Base-by-base conservation (phyloP, 2,888 invertebrate genomes). In the Meta bourneti region DNA sequence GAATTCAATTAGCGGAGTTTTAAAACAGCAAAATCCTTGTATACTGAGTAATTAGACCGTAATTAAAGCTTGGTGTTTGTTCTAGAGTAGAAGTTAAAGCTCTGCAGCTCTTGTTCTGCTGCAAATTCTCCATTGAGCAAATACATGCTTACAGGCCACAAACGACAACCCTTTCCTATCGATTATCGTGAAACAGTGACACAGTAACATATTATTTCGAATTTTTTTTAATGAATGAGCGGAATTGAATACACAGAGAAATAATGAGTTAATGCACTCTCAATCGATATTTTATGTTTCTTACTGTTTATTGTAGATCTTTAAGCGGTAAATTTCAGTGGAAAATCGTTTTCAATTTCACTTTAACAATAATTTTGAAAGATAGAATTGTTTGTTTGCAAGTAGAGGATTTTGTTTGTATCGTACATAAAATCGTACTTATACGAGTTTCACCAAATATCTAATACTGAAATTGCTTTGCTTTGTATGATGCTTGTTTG, bases 121-220 rank as follows among this genome's bases (percentile, higher is more conserved):
- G 13, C 61, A 16, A 61, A 61, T 61, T 61, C 61, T 61, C 72
- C 19, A 51, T 5, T 0, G 51, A 51, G 49, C 51, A 61, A 61
- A 9, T 51, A 9, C n/a, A 16, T 49, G 19, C 51, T 77, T 77
- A 77, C 19, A 49, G 9, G 16, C 51, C 77, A 9, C 51, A 77
- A 51, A 77, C n/a, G 51, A 49, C 51, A 49, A n/a, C n/a, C 51
- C 70, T 70, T 48, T 71, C 7, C 19, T 7, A 82, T 82, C 51
- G 82, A 82, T 82, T 82, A 82, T 82, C 20, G 82, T 49, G 19
- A 20, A 72, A 72, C 49, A 71, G 71, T 72, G 72, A 80, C 69
- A 52, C 71, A 2, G 11, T 20, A 72, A 19, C 48, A 69, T 69
- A 69, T 80, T 69, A 80, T 48, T 16, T 80, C 6, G 70, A 80